These are phyloP conservation scores for Bovichtus diacanthus DNA, from an alignment of 2,797 vertebrate species.

Conservation along the genomic window DNA sequence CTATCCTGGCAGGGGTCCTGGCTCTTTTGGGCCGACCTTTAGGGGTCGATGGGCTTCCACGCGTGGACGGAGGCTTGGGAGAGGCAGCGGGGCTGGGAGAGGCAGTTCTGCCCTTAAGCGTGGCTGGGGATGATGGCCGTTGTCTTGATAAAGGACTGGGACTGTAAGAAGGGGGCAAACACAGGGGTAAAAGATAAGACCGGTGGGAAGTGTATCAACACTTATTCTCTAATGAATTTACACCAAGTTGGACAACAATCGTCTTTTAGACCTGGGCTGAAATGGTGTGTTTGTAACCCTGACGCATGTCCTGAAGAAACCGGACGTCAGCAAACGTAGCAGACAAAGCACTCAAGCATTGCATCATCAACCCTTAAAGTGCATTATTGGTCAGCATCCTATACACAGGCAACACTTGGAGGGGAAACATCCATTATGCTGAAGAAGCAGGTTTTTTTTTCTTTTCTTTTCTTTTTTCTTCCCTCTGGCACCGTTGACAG, in stretches of 20 bases:
- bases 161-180: constrained; percentile 59
- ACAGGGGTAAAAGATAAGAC: not conserved
- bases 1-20: constrained; percentile 76
- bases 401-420: constrained; percentile 26
- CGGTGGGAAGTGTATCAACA: not conserved
- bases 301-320: constrained; percentile 19
- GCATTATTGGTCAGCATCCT: constrained; percentile 42
- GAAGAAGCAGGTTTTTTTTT: constrained; percentile 11
- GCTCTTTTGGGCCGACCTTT: constrained; percentile 87
- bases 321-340: constrained; percentile 14
- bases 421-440: constrained; percentile 58
- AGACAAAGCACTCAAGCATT: constrained; percentile 45
- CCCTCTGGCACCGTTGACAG: constrained; percentile 31
- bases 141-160: constrained; percentile 89
- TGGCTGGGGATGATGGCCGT: constrained; percentile 88
- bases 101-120: constrained; percentile 83
- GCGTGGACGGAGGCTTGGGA: constrained; percentile 79
- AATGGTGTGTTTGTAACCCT: constrained; percentile 9
- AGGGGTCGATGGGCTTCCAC: constrained; percentile 85
- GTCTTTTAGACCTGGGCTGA: constrained; percentile 10
- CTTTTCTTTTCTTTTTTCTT: no score
- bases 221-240: constrained; percentile 1
- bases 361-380: constrained; percentile 54
- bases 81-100: constrained; percentile 84
- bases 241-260: not conserved